These are phyloP conservation scores for Lasioglossum vierecki DNA, from an alignment of 2,888 invertebrate genomes.

Conservation along the genomic window DNA sequence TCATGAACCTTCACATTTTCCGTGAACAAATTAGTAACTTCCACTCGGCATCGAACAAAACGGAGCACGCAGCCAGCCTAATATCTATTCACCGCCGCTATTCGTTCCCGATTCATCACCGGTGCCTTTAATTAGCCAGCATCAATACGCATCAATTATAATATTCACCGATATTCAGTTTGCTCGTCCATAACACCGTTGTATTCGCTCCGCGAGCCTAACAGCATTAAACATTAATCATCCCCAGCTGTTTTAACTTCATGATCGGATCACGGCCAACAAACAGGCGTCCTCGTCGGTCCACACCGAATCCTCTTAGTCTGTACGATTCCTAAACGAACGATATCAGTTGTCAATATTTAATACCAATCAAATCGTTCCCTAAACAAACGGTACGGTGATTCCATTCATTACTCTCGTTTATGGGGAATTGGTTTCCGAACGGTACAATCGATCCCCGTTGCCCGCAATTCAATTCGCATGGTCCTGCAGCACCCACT, in stretches of 20 bases:
- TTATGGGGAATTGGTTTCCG: slow-evolving; percentile 41
- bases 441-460: slow-evolving; percentile 23
- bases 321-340: slow-evolving; percentile 11
- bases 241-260: slow-evolving; percentile 29
- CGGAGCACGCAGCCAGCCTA: not conserved
- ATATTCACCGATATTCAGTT: slow-evolving; percentile 17
- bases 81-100: not conserved
- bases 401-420: slow-evolving; percentile 29
- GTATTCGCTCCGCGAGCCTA: slow-evolving; percentile 18
- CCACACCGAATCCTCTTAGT: slow-evolving; percentile 15
- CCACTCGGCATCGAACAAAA: not conserved
- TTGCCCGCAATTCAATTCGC: slow-evolving; percentile 20
- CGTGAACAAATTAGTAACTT: not conserved
- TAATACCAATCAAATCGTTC: slow-evolving; percentile 8
- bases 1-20: not conserved
- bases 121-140: not conserved
- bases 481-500: not conserved
- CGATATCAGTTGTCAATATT: slow-evolving; percentile 1
- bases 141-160: not conserved
- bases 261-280: slow-evolving; percentile 28
- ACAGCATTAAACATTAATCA: slow-evolving; percentile 43
- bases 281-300: not conserved
- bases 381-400: slow-evolving; percentile 9
- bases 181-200: not conserved
- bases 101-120: not conserved